Percentiles rank a stretch among this genome's conserved stretches.
These are phyloP conservation scores for Chaetophractus vellerosus DNA, from an alignment of 2,797 vertebrate genomes.

Conservation along the genomic window DNA sequence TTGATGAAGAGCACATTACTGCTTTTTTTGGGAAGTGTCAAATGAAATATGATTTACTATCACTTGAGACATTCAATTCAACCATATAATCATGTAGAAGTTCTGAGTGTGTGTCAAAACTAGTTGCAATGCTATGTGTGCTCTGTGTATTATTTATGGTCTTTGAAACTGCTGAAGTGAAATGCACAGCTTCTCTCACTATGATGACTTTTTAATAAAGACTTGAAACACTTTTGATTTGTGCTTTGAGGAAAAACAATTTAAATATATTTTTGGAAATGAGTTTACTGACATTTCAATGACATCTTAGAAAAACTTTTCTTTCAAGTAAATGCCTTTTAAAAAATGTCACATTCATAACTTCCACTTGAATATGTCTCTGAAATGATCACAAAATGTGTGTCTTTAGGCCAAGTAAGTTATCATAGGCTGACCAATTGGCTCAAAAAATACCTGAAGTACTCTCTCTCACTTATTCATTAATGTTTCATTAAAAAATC, in stretches of 20 bases:
- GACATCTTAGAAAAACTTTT: slow-evolving; percentile 39
- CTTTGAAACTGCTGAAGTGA: slow-evolving; percentile 60
- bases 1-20: not conserved
- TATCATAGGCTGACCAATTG: slow-evolving; percentile 66
- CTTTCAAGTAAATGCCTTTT: slow-evolving; percentile 69
- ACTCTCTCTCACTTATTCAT: not conserved
- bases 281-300: slow-evolving; percentile 74
- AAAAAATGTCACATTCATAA: not conserved
- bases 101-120: slow-evolving; percentile 14
- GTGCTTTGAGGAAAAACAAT: slow-evolving; percentile 52
- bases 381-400: slow-evolving; percentile 47
- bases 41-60: slow-evolving; percentile 1
- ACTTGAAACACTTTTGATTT: slow-evolving; percentile 60
- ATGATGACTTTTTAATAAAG: slow-evolving; percentile 71
- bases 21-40: not conserved
- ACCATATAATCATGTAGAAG: not conserved
- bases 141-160: slow-evolving; percentile 38
- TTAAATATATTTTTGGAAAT: slow-evolving; percentile 49
- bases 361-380: slow-evolving; percentile 47
- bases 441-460: not conserved
- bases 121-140: not conserved
- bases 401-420: slow-evolving; percentile 61
- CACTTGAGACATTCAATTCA: slow-evolving; percentile 43
- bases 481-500: slow-evolving; percentile 8
- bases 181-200: not conserved